Percentiles rank a stretch among this genome's conserved stretches.
Conservation (phyloP, 2,797 vertebrate genomes). For the Rhinophrynus dorsalis region DNA sequence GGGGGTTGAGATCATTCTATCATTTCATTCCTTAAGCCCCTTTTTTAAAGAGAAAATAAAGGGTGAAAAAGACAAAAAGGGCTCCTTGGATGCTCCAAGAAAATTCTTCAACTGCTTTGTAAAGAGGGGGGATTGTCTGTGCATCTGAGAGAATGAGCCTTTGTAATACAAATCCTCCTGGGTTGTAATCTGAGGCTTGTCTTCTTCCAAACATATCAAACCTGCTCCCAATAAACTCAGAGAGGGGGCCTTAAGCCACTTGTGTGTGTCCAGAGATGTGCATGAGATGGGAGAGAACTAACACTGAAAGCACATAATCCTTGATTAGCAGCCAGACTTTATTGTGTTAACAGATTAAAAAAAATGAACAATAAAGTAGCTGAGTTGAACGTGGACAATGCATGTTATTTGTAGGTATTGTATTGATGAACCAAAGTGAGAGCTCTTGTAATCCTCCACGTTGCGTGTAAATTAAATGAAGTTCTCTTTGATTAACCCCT, state of each 20-base stretch:
- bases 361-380: not conserved
- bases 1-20: slow-evolving; percentile 35
- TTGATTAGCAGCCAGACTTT: not conserved
- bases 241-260: slow-evolving; percentile 26
- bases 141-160: slow-evolving; percentile 30
- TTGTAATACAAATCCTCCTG: slow-evolving; percentile 44
- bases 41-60: slow-evolving; percentile 7
- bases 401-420: not conserved
- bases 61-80: slow-evolving; percentile 18
- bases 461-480: not conserved
- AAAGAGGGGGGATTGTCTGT: slow-evolving; percentile 32
- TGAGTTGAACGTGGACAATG: not conserved
- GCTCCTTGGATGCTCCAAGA: slow-evolving; percentile 38
- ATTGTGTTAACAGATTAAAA: slow-evolving; percentile 14
- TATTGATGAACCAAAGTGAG: not conserved
- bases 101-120: slow-evolving; percentile 45
- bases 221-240: slow-evolving; percentile 32
- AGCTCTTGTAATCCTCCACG: no score
- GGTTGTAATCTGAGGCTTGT: slow-evolving; percentile 43
- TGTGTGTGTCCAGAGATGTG: slow-evolving; percentile 9
- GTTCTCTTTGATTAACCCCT: not conserved
- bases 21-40: slow-evolving; percentile 31
- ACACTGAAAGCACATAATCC: slow-evolving; percentile 2
- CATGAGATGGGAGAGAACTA: not conserved
- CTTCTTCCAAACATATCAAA: slow-evolving; percentile 41